These are phyloP conservation scores for Diarsia brunnea DNA, from an alignment of 2,888 invertebrate species.

Conservation along the genomic window DNA sequence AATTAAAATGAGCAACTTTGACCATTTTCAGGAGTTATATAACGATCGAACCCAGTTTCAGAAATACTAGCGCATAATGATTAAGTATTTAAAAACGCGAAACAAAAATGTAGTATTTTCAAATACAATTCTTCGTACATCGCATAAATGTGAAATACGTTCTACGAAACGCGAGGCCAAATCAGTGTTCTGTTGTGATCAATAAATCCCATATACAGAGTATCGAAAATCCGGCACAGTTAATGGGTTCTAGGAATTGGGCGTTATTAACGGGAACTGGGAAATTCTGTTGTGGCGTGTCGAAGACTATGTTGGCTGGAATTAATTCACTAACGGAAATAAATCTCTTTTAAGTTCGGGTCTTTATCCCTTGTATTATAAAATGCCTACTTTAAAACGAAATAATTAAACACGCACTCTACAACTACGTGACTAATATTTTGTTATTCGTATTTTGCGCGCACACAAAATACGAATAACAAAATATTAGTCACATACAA, in stretches of 20 bases:
- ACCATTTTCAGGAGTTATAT: neutral
- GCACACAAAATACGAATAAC: slow-evolving; percentile 2
- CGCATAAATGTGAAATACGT: slow-evolving; percentile 5
- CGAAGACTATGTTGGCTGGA: slow-evolving; percentile 16
- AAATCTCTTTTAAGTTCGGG: slow-evolving; percentile 7
- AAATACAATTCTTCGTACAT: slow-evolving; percentile 7
- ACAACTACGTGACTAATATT: no score
- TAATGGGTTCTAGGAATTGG: slow-evolving; percentile 35
- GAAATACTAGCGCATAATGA: neutral
- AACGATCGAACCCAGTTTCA: neutral
- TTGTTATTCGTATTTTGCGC: no score
- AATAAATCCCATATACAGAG: slow-evolving; percentile 47
- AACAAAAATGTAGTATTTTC: neutral
- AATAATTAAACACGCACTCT: neutral
- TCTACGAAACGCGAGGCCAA: slow-evolving; percentile 9
- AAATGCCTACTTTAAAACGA: neutral
- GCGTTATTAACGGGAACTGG: slow-evolving; percentile 38
- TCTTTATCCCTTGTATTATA: slow-evolving; percentile 1
- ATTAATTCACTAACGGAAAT: slow-evolving; percentile 22
- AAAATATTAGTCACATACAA: slow-evolving; percentile 28
- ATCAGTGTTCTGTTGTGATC: slow-evolving; percentile 41
- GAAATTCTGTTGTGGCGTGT: slow-evolving; percentile 23
- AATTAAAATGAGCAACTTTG: slow-evolving; percentile 22
- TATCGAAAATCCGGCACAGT: slow-evolving; percentile 40
- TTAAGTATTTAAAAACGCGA: neutral